Percentiles rank a stretch among this genome's conserved stretches.
Conservation (phyloP, 2,888 invertebrate genomes). For the Hypercompe scribonia region DNA sequence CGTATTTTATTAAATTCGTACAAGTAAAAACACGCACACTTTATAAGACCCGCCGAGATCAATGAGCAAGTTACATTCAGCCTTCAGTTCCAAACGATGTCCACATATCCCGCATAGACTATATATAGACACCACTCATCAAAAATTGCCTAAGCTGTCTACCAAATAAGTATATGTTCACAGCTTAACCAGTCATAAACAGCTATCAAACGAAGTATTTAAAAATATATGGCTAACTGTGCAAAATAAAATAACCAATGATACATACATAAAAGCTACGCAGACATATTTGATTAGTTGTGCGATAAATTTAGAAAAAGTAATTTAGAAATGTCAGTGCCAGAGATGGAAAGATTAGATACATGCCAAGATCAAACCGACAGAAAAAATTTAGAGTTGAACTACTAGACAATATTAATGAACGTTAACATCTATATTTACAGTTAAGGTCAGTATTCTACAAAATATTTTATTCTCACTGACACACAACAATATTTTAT, state of each 20-base stretch:
- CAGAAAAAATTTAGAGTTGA: conserved; percentile 26
- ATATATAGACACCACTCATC: conserved; percentile 21
- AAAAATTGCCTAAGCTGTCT: conserved; percentile 13
- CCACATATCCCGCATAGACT: conserved; percentile 13
- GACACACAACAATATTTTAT: conserved; percentile 31
- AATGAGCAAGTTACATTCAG: conserved; percentile 68
- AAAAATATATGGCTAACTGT: conserved; percentile 18
- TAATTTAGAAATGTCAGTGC: conserved; percentile 9
- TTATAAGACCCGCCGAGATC: conserved; percentile 27
- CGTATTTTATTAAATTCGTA: conserved; percentile 38
- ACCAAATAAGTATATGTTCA: conserved; percentile 4
- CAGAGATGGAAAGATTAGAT: conserved; percentile 10
- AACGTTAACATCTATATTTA: conserved; percentile 35
- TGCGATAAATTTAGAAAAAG: conserved; percentile 32
- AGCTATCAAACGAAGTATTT: conserved; percentile 9
- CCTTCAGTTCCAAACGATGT: conserved; percentile 56
- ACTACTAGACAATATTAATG: conserved; percentile 50
- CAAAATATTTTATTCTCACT: conserved; percentile 51
- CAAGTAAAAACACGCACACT: conserved; percentile 33
- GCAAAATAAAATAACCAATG: conserved; percentile 20
- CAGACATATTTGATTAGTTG: conserved; percentile 25
- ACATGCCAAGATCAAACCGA: conserved; percentile 28
- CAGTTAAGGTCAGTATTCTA: conserved; percentile 39
- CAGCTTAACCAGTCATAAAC: background rate
- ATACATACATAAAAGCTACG: conserved; percentile 14